phyloP scores from a whole-genome alignment of 2,888 invertebrate genomes.

The Lepidochitona cinerea region DNA sequence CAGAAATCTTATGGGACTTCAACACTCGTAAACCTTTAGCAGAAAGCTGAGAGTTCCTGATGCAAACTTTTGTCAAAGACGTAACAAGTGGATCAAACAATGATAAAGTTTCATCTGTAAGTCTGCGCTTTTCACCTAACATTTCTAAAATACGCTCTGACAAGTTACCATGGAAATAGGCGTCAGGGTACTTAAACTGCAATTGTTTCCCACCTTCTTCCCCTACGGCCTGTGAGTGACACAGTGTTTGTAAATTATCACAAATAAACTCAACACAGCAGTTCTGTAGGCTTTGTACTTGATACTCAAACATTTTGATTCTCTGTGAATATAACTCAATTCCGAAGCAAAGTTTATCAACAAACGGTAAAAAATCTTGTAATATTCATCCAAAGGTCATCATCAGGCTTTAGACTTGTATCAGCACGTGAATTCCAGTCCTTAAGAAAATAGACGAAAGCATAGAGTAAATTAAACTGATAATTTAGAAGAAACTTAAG shows the following conservation, averaged over 20 bases:
- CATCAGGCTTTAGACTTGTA: too few species aligned
- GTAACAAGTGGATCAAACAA: slow-evolving; percentile 77
- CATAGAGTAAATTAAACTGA: too few species aligned
- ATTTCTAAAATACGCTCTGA: slow-evolving; percentile 70
- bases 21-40: slow-evolving; percentile 77
- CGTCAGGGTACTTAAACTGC: slow-evolving; percentile 57
- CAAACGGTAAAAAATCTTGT: too few species aligned
- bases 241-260: slow-evolving; percentile 76
- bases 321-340: too few species aligned
- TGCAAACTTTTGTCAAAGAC: slow-evolving; percentile 75
- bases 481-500: too few species aligned
- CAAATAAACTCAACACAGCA: slow-evolving; percentile 78
- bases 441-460: too few species aligned
- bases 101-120: slow-evolving; percentile 77
- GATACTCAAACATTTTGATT: slow-evolving; percentile 78
- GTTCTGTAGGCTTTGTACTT: slow-evolving; percentile 76
- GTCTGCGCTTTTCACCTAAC: slow-evolving; percentile 75
- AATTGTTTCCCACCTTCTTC: slow-evolving; percentile 31
- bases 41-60: slow-evolving; percentile 76
- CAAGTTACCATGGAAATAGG: slow-evolving; percentile 61
- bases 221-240: slow-evolving; percentile 53
- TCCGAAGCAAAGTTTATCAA: too few species aligned
- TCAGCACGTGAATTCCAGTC: too few species aligned
- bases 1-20: slow-evolving; percentile 77
- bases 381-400: too few species aligned